Conservation (phyloP, 2,888 invertebrate species). For the Plusia festucae region DNA sequence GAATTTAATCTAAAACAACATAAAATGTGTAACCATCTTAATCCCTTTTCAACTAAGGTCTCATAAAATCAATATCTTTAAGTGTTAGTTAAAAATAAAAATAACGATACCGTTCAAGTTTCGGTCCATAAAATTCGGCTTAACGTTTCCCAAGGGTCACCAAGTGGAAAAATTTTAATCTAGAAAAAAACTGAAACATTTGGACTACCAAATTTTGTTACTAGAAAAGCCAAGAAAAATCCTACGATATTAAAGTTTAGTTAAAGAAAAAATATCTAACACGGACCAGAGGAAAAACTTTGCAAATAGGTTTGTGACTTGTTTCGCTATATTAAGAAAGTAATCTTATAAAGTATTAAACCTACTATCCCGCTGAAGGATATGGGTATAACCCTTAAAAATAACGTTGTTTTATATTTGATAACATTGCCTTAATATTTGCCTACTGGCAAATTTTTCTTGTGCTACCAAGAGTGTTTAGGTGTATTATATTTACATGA, state of each 20-base stretch:
- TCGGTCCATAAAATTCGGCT: constrained; percentile 19
- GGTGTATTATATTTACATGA: not conserved
- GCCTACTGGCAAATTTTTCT: not conserved
- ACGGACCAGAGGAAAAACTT: constrained; percentile 30
- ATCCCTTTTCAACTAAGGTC: not conserved
- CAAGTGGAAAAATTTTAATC: constrained; percentile 24
- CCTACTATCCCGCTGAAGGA: not conserved
- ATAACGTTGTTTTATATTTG: not conserved
- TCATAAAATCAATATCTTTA: constrained; percentile 7
- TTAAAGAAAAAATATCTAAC: constrained; percentile 13
- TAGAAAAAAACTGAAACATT: constrained; percentile 14
- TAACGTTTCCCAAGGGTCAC: constrained; percentile 14
- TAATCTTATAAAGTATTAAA: constrained; percentile 27
- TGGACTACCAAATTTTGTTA: constrained; percentile 6
- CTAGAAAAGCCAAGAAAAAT: constrained; percentile 9
- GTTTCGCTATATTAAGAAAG: constrained; percentile 29
- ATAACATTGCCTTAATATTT: not conserved
- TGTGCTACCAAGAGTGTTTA: not conserved
- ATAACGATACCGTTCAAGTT: constrained; percentile 14
- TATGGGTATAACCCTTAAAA: constrained; percentile 1
- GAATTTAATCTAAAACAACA: not conserved
- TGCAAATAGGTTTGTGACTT: constrained; percentile 34
- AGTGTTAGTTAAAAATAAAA: constrained; percentile 9
- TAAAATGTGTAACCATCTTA: constrained; percentile 3
- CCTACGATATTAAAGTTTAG: constrained; percentile 19